Evolutionary conservation across 2,797 vertebrate genomes (phyloP).

Genomic region (Enteromius trimaculatus): DNA sequence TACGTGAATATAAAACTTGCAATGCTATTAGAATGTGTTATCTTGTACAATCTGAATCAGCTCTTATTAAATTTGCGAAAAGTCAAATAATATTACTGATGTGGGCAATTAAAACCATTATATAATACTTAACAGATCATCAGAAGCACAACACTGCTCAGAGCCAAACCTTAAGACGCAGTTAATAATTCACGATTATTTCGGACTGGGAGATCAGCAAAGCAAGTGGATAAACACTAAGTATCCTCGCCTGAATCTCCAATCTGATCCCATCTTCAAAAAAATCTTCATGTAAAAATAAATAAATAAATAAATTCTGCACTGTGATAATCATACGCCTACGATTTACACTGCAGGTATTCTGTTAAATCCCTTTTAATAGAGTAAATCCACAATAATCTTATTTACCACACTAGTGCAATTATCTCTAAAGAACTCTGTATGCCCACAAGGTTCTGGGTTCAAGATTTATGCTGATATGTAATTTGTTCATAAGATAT

Average conservation of each 20-base stretch:
- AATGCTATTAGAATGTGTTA: neutral
- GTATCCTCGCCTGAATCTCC: neutral
- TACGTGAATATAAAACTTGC: neutral
- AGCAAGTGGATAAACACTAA: slow-evolving; percentile 18
- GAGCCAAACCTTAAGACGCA: neutral
- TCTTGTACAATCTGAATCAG: neutral
- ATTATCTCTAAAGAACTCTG: slow-evolving; percentile 2
- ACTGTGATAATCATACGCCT: neutral
- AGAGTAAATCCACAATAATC: slow-evolving; percentile 18
- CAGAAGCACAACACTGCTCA: neutral
- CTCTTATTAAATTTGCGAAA: neutral
- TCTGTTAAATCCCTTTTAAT: neutral
- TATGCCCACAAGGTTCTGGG: neutral
- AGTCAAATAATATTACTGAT: neutral
- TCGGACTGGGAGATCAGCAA: neutral
- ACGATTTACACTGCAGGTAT: slow-evolving; percentile 12
- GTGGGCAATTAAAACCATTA: neutral
- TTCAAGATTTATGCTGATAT: slow-evolving; percentile 1
- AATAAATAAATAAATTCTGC: neutral
- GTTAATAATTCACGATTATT: neutral
- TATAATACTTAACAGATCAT: neutral
- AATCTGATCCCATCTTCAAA: slow-evolving; percentile 6
- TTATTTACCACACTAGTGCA: neutral
- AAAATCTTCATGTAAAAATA: neutral
- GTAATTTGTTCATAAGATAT: slow-evolving; percentile 6